Evolutionary conservation across 2,888 invertebrate genomes (phyloP).

Genomic region (Morpho achilles): DNA sequence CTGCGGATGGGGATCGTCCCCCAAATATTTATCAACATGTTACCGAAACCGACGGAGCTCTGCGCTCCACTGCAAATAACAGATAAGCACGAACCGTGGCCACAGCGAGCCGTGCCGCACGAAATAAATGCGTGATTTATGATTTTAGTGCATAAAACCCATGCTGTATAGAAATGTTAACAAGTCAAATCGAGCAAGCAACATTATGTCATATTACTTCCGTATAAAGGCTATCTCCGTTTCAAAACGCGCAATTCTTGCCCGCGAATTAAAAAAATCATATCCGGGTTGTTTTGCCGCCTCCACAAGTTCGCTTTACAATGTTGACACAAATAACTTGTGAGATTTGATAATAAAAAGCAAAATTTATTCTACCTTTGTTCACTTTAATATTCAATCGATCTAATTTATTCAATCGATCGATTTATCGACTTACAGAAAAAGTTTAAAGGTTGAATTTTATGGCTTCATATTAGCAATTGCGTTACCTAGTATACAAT

Average conservation of each 20-base stretch:
- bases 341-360: neutral
- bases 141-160: slow-evolving; percentile 52
- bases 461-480: too few relatives aligned
- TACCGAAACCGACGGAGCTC: slow-evolving; percentile 51
- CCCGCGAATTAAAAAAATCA: slow-evolving; percentile 35
- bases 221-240: slow-evolving; percentile 12
- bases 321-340: slow-evolving; percentile 18
- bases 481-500: too few relatives aligned
- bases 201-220: slow-evolving; percentile 18
- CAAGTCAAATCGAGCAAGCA: slow-evolving; percentile 26
- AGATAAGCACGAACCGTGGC: slow-evolving; percentile 71
- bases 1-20: slow-evolving; percentile 28
- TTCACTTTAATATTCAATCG: too few relatives aligned
- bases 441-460: too few relatives aligned
- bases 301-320: slow-evolving; percentile 24
- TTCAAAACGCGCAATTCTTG: slow-evolving; percentile 11
- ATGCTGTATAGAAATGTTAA: slow-evolving; percentile 17
- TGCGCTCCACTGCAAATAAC: slow-evolving; percentile 65
- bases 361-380: too few relatives aligned
- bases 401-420: too few relatives aligned
- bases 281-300: slow-evolving; percentile 28
- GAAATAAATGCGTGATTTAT: slow-evolving; percentile 75
- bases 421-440: too few relatives aligned
- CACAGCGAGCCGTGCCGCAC: slow-evolving; percentile 58
- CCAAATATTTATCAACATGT: slow-evolving; percentile 68